Evolutionary conservation across 92 coral and sea anemone species (phyloP), one percentile per base, ranked within the genome.

Genomic region (Parazoanthus atlanticus): DNA sequence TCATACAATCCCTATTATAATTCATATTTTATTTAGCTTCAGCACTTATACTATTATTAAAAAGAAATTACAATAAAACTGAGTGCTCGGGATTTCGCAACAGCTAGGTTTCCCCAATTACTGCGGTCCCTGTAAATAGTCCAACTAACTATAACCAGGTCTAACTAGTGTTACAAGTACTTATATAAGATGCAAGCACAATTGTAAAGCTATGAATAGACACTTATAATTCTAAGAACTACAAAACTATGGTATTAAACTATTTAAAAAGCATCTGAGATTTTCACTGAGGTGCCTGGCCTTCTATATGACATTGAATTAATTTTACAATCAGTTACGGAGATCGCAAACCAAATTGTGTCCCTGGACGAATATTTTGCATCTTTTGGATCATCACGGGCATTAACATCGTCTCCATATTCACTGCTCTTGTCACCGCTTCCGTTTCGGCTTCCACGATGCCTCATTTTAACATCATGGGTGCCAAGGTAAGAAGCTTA

Each of bases 331-430:
- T 30, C 80, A 96, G 99, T n/a, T 96, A 96, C 80, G 99, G 99
- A 29, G 99, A 96, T 86, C 95, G 96, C 66, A 88, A 95, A 25
- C 99, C 99, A 0, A 93, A 89, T 25, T 92, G 96, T 28, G 82
- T 93, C 2, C 96, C 95, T 47, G 98, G 96, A 30, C 95, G 99
- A 36, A 41, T 95, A 23, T 96, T 96, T 87, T 93, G 99, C 84
- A 84, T 96, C 65, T 46, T 96, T 16, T 96, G 99, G 99, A 96
- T 96, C 66, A 93, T 96, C 61, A 93, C 91, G 69, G 98, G 99
- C 0, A 91, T 96, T 69, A 94, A 92, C 79, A 92, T 95, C 49
- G 82, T 96, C 21, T 92, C 97, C 32, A 96, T 92, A n/a, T 95
- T 96, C 80, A 93, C 98, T 65, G 99, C 98, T 0, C 79, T 95